Evolutionary conservation across 2,113 vertebrate species (phyloP).

Genomic region (Neomonachus schauinslandi): DNA sequence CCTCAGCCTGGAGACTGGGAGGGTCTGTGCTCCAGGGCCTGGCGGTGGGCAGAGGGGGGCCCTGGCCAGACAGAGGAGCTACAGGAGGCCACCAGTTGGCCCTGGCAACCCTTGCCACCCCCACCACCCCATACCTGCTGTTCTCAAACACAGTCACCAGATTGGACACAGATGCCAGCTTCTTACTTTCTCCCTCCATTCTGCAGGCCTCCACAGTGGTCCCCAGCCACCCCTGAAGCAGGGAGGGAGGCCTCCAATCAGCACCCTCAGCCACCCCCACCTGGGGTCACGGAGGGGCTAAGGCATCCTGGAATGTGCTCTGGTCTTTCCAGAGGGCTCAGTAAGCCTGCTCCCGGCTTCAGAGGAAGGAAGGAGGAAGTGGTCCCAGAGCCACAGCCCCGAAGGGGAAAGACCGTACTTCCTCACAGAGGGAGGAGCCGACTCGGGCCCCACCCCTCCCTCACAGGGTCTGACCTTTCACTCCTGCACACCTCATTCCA

Average conservation of each 20-base stretch:
- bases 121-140: conserved; percentile 75
- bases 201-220: not conserved
- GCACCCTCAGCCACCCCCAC: not conserved
- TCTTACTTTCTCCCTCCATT: conserved; percentile 68
- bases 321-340: not conserved
- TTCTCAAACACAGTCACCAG: conserved; percentile 81
- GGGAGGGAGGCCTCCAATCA: not conserved
- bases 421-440: conserved; percentile 36
- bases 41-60: not conserved
- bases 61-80: not conserved
- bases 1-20: not conserved
- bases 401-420: not conserved
- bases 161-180: conserved; percentile 53
- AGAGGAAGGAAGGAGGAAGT: conserved; percentile 66
- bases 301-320: not conserved
- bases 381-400: not conserved
- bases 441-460: not conserved
- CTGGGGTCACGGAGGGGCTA: not conserved
- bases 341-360: not conserved
- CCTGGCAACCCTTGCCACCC: not conserved
- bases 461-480: not conserved
- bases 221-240: not conserved
- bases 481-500: not conserved
- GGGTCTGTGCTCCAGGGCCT: not conserved
- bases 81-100: not conserved